Base-by-base conservation (phyloP, 2,797 vertebrate species). In the Eulemur mongoz region DNA sequence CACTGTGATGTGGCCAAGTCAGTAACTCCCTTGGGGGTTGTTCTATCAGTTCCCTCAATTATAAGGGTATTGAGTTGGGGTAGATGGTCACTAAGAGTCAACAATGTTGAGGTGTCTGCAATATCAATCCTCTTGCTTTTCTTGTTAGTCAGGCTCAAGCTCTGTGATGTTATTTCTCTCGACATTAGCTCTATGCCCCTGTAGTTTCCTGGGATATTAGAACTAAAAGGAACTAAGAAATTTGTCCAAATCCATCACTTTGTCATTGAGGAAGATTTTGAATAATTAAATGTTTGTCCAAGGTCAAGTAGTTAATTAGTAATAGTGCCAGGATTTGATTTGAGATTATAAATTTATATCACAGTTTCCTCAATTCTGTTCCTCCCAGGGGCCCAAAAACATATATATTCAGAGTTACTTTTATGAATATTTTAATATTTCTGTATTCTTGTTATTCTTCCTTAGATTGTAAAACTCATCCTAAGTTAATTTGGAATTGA, bases 341-440 rank as follows among this genome's bases (percentile, higher is more conserved):
- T 75, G 43, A 88, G 40, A 76, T 91, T 85, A 89, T 54, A 80
- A 75, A 88, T 52, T 81, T 67, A 9, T 30, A 73, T 83, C 35
- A 63, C 10, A 80, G n/a, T 54, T 83, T 85, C 5, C 13, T 67
- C 80, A 38, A 92, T 73, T 73, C 5, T 70, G 83, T 75, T 85
- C 59, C 20, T 22, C n/a, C 11, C 40, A 63, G 30, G 30, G 11
- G 50, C 32, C 3, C 35, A 54, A 48, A 78, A 32, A 38, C 22
- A 91, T 27, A 79, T 32, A 70, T 50, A 80, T 48, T 82, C 32
- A 73, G 52, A 89, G 11, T 13, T 89, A 57, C 3, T 59, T 61
- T 96, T 80, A 91, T 48, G 22, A 76, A 40, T 91, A 27, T 69
- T 69, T 97, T 82, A 87, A 75, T 88, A 83, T 89, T 88, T 76